These are phyloP conservation scores for Hystrix brachyura DNA, from an alignment of 2,113 vertebrate species.

Conservation along the genomic window DNA sequence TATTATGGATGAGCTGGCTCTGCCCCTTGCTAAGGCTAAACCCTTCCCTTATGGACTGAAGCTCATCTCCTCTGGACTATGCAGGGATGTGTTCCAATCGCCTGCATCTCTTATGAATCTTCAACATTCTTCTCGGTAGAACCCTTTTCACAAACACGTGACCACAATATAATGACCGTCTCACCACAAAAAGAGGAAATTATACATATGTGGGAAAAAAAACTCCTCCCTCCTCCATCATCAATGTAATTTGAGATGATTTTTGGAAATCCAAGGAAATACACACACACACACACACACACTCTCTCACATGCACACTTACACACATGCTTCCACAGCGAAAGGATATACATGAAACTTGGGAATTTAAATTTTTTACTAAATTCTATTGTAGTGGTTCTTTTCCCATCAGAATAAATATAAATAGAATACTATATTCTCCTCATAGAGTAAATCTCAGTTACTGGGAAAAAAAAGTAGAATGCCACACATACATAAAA, in stretches of 20 bases:
- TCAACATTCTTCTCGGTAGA: not conserved
- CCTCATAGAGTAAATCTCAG: not conserved
- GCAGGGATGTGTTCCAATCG: not conserved
- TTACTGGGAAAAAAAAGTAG: not conserved
- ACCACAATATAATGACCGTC: not conserved
- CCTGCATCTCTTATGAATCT: not conserved
- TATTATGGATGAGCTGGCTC: constrained; percentile 58
- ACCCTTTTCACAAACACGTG: not conserved
- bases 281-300: not conserved
- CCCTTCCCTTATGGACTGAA: not conserved
- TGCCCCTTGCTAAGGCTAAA: not conserved
- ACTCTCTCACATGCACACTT: too few species aligned
- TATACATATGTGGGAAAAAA: not conserved
- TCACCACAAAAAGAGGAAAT: not conserved
- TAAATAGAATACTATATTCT: not conserved
- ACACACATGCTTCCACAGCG: not conserved
- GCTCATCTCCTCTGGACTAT: not conserved
- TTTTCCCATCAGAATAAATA: not conserved
- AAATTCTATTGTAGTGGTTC: not conserved
- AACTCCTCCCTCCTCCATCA: accelerated
- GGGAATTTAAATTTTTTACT: not conserved
- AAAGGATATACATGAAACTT: not conserved
- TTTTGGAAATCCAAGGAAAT: not conserved
- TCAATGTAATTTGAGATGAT: not conserved
- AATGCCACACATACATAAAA: not conserved